phyloP scores from a whole-genome alignment of 2,797 vertebrate species.

The Clarias laeviceps region DNA sequence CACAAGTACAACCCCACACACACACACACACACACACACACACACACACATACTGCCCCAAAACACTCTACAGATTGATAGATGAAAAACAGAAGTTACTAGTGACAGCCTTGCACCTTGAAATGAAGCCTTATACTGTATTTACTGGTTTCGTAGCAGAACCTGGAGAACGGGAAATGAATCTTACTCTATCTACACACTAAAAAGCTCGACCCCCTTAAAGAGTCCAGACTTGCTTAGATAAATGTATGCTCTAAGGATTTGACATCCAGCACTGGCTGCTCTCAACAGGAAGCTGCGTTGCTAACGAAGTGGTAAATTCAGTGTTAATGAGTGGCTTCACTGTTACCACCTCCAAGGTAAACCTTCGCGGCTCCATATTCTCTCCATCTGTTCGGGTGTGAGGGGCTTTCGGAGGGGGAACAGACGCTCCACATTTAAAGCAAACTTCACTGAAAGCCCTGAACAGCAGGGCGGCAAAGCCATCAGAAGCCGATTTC shows the following conservation, averaged over 20 bases:
- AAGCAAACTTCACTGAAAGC: slow-evolving; percentile 80
- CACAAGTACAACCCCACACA: slow-evolving; percentile 65
- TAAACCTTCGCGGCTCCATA: slow-evolving; percentile 92
- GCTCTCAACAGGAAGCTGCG: slow-evolving; percentile 94
- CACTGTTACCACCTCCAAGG: slow-evolving; percentile 98
- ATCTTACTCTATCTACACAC: background rate
- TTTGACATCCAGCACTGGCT: slow-evolving; percentile 84
- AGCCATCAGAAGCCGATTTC: slow-evolving; percentile 79
- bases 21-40: slow-evolving; percentile 65
- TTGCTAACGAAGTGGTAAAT: slow-evolving; percentile 99
- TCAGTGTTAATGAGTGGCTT: slow-evolving; percentile 99
- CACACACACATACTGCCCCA: slow-evolving; percentile 42
- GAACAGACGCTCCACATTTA: slow-evolving; percentile 94
- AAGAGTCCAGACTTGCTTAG: slow-evolving; percentile 67
- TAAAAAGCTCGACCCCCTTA: slow-evolving; percentile 43
- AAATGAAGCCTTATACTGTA: slow-evolving; percentile 40
- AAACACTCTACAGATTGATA: slow-evolving; percentile 55
- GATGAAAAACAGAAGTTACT: slow-evolving; percentile 21
- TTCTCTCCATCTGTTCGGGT: slow-evolving; percentile 97
- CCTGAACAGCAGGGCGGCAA: slow-evolving; percentile 87
- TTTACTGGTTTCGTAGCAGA: slow-evolving; percentile 35
- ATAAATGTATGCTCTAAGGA: slow-evolving; percentile 79
- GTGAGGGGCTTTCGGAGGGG: slow-evolving; percentile 76
- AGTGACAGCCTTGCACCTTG: slow-evolving; percentile 43
- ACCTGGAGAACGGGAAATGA: slow-evolving; percentile 27